Conservation (phyloP, 2,888 invertebrate species). For the Platycnemis pennipes region DNA sequence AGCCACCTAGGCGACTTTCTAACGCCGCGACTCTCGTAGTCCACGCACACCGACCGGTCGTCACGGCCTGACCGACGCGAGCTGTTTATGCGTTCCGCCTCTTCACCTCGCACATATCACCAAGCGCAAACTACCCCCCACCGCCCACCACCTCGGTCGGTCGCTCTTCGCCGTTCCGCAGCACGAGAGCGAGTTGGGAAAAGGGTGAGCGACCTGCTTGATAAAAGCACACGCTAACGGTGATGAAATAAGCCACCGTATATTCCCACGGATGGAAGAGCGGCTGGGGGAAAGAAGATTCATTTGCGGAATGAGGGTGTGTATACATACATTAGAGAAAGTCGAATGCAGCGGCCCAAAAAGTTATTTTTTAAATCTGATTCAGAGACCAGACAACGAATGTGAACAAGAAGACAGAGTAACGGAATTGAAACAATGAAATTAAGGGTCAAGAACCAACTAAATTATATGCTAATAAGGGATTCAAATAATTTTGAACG, state of each 20-base stretch:
- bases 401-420: background rate
- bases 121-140: background rate
- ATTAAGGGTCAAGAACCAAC: background rate
- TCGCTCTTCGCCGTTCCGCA: background rate
- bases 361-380: background rate
- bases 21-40: too few relatives aligned
- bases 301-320: background rate
- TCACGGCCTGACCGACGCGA: background rate
- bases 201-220: background rate
- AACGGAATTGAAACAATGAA: background rate
- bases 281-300: background rate
- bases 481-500: background rate
- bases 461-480: background rate
- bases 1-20: background rate
- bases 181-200: background rate
- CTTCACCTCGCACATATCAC: background rate
- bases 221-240: slow-evolving; percentile 15
- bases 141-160: background rate
- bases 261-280: background rate
- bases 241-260: background rate
- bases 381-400: background rate
- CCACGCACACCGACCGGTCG: background rate
- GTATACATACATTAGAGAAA: background rate
- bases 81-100: background rate
- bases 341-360: background rate